Percentiles rank a stretch among this genome's conserved stretches.
Conservation (phyloP, 92 coral and sea anemone species). For the Bergia puertoricense region DNA sequence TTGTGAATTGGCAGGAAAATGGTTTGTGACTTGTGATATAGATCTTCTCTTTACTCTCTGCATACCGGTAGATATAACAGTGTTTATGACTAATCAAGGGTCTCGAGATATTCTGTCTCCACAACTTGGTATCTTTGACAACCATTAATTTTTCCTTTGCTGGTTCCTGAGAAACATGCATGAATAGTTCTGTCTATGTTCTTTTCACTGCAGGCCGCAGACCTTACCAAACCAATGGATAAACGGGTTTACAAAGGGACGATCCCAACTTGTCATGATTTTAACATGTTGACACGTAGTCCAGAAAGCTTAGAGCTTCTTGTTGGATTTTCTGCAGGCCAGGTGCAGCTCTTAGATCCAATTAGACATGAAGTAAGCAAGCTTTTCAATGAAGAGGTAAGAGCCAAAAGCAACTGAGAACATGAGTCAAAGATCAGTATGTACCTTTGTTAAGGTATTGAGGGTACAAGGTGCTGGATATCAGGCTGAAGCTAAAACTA, state of each 20-base stretch:
- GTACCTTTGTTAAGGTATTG: not conserved
- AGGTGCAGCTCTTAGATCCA: conserved; percentile 97
- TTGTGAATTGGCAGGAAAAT: no score
- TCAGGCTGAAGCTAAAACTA: no score
- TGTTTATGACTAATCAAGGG: no score
- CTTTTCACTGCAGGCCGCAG: conserved; percentile 81
- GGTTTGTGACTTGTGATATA: no score
- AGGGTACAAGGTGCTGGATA: not conserved
- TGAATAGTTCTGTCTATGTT: not conserved
- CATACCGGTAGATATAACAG: no score
- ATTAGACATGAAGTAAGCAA: conserved; percentile 94
- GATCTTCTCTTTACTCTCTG: no score
- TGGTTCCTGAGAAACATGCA: no score
- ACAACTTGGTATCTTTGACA: no score
- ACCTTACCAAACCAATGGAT: conserved; percentile 94
- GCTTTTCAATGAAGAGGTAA: conserved; percentile 96
- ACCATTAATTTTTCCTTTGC: no score
- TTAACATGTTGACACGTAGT: conserved; percentile 92
- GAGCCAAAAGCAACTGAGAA: not conserved
- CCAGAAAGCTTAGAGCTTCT: conserved; percentile 88
- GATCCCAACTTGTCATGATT: conserved; percentile 97
- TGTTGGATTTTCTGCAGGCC: conserved; percentile 98
- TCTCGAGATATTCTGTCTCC: no score
- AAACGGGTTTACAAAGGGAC: conserved; percentile 97
- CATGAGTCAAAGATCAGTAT: not conserved